phyloP scores from a whole-genome alignment of 2,113 vertebrate genomes.

The Cinclus cinclus region DNA sequence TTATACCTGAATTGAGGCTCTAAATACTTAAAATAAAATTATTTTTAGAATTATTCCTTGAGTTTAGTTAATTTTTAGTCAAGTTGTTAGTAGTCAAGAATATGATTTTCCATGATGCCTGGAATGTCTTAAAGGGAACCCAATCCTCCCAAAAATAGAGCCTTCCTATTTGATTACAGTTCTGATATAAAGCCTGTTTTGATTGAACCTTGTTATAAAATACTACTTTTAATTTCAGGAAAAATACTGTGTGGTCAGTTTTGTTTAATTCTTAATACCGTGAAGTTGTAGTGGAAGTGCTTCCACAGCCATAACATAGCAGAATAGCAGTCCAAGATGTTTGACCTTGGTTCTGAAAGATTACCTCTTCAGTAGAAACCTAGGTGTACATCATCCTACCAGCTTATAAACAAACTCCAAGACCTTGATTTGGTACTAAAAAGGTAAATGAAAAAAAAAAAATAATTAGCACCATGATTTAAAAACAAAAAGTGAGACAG shows the following conservation, averaged over 20 bases:
- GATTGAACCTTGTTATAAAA: background rate
- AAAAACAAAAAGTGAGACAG: background rate
- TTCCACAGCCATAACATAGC: background rate
- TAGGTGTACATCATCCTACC: background rate
- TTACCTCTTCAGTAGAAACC: background rate
- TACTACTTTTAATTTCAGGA: background rate
- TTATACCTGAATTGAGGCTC: background rate
- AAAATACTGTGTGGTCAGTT: background rate
- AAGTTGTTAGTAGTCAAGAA: background rate
- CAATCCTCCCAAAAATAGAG: background rate
- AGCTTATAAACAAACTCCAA: background rate
- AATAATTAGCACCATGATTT: background rate
- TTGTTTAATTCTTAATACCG: background rate
- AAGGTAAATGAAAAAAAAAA: background rate
- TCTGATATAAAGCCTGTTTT: background rate
- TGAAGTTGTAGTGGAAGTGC: background rate
- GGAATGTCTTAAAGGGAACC: background rate
- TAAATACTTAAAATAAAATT: background rate
- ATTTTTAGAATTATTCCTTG: background rate
- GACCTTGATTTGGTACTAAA: background rate
- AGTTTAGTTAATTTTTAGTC: background rate
- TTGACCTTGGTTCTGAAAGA: background rate
- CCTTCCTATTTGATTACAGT: background rate
- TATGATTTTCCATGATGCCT: background rate
- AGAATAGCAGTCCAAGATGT: background rate